Conservation (phyloP, 2,888 invertebrate genomes). For the Nephrotoma guestfalica region DNA sequence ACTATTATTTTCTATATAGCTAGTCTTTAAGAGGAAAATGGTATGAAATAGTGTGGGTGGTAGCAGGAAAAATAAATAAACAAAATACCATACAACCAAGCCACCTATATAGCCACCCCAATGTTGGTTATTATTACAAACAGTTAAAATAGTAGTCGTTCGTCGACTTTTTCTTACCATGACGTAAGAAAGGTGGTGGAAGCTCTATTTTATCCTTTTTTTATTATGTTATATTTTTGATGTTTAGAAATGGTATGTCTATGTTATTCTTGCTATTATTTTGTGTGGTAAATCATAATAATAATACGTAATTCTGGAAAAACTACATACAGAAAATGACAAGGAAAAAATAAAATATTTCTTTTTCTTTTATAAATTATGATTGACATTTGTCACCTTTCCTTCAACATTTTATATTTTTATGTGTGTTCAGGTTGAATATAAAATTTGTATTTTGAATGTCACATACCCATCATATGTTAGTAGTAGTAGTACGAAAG, state of each 20-base stretch:
- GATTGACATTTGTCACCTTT: conserved; percentile 4
- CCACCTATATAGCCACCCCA: neutral
- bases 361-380: conserved; percentile 1
- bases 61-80: neutral
- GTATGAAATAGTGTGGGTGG: neutral
- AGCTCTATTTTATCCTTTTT: neutral
- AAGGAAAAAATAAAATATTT: neutral
- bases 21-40: neutral
- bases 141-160: neutral
- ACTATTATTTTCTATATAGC: neutral
- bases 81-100: neutral
- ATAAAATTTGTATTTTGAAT: neutral
- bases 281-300: neutral
- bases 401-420: neutral
- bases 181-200: neutral
- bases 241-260: neutral
- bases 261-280: neutral
- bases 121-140: neutral
- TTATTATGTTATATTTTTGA: neutral
- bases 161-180: neutral
- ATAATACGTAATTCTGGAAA: neutral
- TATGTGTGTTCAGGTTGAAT: neutral
- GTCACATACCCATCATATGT: neutral
- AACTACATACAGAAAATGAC: neutral
- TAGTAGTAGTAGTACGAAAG: neutral